phyloP scores from a whole-genome alignment of 2,797 vertebrate genomes.

The Xyrichtys novacula region DNA sequence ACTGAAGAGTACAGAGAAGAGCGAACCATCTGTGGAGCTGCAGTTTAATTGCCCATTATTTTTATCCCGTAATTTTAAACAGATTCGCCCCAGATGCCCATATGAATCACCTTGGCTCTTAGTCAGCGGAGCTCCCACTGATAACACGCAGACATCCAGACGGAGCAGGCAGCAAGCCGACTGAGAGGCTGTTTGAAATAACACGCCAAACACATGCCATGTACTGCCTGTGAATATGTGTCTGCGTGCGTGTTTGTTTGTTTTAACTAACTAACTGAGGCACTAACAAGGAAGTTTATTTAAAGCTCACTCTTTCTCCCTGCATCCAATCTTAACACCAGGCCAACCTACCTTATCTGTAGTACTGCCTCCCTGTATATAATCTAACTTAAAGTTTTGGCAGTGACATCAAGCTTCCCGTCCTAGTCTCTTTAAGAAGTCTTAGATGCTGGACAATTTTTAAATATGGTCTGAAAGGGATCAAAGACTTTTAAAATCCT shows the following conservation, averaged over 20 bases:
- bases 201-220: conserved; percentile 49
- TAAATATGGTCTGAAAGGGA: neutral
- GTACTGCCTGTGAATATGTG: conserved; percentile 18
- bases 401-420: neutral
- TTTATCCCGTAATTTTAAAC: conserved; percentile 29
- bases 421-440: neutral
- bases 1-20: conserved; percentile 25
- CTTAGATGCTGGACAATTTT: neutral
- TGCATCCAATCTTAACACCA: too few relatives aligned
- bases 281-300: too few relatives aligned
- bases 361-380: too few relatives aligned
- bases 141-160: conserved; percentile 66
- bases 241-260: conserved; percentile 11
- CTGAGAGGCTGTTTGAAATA: conserved; percentile 47
- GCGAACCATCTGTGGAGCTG: conserved; percentile 8
- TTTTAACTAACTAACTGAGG: too few relatives aligned
- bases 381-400: neutral
- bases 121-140: conserved; percentile 45
- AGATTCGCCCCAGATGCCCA: conserved; percentile 65
- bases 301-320: too few relatives aligned
- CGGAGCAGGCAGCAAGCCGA: conserved; percentile 44
- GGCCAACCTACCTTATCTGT: too few relatives aligned
- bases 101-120: conserved; percentile 63
- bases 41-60: conserved; percentile 25
- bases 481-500: neutral